Conservation (phyloP, 2,797 vertebrate genomes). For the Pipistrellus nathusii region DNA sequence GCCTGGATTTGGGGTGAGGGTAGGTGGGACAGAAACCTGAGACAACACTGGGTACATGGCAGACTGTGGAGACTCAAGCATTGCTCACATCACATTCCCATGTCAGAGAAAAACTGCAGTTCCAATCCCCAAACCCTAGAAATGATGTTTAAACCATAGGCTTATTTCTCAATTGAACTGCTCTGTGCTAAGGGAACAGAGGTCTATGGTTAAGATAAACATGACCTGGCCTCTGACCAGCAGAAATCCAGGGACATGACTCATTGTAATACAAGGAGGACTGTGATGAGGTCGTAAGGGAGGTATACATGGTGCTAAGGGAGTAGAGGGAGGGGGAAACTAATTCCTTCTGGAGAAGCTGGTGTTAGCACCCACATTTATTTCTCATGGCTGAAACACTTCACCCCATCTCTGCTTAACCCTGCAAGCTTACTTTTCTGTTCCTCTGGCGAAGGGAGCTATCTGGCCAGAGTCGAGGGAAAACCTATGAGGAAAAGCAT, state of each 20-base stretch:
- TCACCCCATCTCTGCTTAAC: background rate
- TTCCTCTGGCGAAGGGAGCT: background rate
- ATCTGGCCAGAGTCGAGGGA: background rate
- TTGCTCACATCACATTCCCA: background rate
- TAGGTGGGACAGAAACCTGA: background rate
- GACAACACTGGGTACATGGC: background rate
- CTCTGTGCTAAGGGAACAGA: background rate
- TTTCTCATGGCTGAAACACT: background rate
- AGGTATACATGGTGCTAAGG: accelerated
- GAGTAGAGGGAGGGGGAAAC: background rate
- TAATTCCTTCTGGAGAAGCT: background rate
- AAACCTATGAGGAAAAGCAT: background rate
- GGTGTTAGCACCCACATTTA: background rate
- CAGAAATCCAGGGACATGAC: background rate
- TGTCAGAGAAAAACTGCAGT: background rate
- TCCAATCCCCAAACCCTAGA: background rate
- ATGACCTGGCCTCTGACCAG: background rate
- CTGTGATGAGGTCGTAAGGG: background rate
- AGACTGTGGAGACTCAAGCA: background rate
- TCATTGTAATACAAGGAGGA: background rate
- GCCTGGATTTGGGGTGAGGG: accelerated
- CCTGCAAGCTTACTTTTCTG: background rate
- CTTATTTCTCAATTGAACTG: background rate
- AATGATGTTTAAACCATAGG: background rate
- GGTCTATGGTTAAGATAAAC: background rate